phyloP scores from a whole-genome alignment of 1,140 invertebrate genomes.

The Rhynchophorus ferrugineus region DNA sequence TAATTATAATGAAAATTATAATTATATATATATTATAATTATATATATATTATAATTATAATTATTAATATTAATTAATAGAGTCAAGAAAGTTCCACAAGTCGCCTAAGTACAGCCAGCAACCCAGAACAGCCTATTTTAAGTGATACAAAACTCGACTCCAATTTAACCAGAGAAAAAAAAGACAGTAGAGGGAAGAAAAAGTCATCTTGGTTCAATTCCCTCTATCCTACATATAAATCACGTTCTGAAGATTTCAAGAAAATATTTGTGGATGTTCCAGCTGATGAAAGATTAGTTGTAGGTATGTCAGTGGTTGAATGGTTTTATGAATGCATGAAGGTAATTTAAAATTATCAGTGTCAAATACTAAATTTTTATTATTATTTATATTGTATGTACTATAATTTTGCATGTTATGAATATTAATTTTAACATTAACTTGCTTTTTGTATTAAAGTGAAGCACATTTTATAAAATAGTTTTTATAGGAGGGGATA shows the following conservation, averaged over 20 bases:
- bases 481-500: too few species aligned
- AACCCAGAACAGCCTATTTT: slow-evolving; percentile 21
- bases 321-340: not conserved
- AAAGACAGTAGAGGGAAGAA: slow-evolving; percentile 54
- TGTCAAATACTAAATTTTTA: too few species aligned
- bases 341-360: not conserved
- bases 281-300: slow-evolving; percentile 82
- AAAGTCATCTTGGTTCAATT: slow-evolving; percentile 74
- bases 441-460: too few species aligned
- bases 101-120: slow-evolving; percentile 18
- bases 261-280: slow-evolving; percentile 84
- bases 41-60: slow-evolving; percentile 13
- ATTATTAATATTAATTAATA: not conserved
- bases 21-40: too few species aligned
- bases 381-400: too few species aligned
- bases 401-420: too few species aligned
- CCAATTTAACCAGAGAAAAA: slow-evolving; percentile 37
- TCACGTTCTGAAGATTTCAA: slow-evolving; percentile 88
- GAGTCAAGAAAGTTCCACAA: slow-evolving; percentile 29
- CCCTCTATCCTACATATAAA: slow-evolving; percentile 89
- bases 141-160: slow-evolving; percentile 26
- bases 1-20: not conserved
- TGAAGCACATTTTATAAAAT: too few species aligned
- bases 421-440: too few species aligned
- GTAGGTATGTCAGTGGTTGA: slow-evolving; percentile 64